phyloP scores from a whole-genome alignment of 2,888 invertebrate species.

The Nemurella pictetii region DNA sequence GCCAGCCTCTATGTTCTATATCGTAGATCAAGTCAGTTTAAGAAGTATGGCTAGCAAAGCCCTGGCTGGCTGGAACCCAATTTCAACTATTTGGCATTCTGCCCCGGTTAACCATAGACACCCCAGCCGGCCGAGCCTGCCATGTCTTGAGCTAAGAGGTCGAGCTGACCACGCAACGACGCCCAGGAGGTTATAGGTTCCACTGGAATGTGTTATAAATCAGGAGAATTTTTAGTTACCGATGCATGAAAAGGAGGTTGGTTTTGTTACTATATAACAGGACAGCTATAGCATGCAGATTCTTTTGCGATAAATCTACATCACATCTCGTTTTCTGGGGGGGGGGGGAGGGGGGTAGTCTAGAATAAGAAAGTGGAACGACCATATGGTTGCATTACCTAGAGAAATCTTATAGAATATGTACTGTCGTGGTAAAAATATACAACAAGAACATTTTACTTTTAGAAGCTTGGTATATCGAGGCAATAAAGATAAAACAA shows the following conservation, averaged over 20 bases:
- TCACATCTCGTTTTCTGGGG: too few species aligned
- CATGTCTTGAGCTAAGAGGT: background rate
- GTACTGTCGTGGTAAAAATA: too few species aligned
- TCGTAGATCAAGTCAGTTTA: constrained; percentile 8
- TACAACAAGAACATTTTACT: too few species aligned
- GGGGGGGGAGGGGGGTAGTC: too few species aligned
- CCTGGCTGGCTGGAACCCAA: background rate
- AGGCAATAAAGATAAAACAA: background rate
- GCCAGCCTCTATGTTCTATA: background rate
- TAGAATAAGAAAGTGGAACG: too few species aligned
- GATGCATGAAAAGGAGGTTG: background rate
- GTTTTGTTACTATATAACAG: background rate
- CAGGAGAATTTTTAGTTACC: background rate
- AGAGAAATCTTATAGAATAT: background rate
- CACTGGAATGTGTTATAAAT: background rate
- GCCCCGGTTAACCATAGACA: background rate
- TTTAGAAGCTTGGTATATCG: too few species aligned
- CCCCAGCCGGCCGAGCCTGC: background rate
- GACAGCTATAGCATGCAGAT: too few species aligned
- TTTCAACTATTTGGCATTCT: background rate
- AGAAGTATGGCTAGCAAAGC: background rate
- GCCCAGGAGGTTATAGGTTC: background rate
- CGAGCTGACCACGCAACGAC: constrained; percentile 13
- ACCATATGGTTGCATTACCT: too few species aligned
- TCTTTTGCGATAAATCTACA: too few species aligned